phyloP scores from a whole-genome alignment of 2,888 invertebrate genomes.

The Adelognathus sp. region DNA sequence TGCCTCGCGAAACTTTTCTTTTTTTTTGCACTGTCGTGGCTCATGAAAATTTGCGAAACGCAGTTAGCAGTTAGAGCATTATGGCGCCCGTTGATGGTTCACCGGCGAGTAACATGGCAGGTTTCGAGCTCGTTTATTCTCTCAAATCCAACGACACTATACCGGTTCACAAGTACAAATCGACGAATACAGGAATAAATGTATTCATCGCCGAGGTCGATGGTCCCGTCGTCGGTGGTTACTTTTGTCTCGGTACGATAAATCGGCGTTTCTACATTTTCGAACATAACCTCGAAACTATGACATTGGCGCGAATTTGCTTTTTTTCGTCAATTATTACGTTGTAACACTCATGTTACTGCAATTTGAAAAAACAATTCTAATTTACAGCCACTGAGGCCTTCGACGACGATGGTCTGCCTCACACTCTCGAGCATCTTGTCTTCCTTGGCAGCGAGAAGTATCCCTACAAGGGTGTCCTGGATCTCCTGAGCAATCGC shows the following conservation, averaged over 20 bases:
- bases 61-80: conserved; percentile 12
- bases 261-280: neutral
- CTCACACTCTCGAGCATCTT: conserved; percentile 96
- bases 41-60: neutral
- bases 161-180: conserved; percentile 91
- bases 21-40: neutral
- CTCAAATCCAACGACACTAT: conserved; percentile 88
- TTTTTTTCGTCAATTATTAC: neutral
- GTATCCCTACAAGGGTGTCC: conserved; percentile 94
- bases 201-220: conserved; percentile 93
- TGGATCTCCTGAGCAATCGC: conserved; percentile 94
- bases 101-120: conserved; percentile 78
- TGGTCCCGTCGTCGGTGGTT: conserved; percentile 95
- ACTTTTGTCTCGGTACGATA: conserved; percentile 91
- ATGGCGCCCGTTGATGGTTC: conserved; percentile 80
- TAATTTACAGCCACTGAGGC: conserved; percentile 96
- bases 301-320: neutral
- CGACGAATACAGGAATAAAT: conserved; percentile 89
- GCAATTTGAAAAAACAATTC: neutral
- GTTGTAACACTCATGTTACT: neutral
- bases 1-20: neutral
- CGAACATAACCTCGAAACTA: neutral
- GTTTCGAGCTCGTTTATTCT: conserved; percentile 84
- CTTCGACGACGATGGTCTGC: conserved; percentile 94
- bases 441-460: conserved; percentile 95